phyloP scores from a whole-genome alignment of 1,140 invertebrate species.

The Akabosia matsudoensis region DNA sequence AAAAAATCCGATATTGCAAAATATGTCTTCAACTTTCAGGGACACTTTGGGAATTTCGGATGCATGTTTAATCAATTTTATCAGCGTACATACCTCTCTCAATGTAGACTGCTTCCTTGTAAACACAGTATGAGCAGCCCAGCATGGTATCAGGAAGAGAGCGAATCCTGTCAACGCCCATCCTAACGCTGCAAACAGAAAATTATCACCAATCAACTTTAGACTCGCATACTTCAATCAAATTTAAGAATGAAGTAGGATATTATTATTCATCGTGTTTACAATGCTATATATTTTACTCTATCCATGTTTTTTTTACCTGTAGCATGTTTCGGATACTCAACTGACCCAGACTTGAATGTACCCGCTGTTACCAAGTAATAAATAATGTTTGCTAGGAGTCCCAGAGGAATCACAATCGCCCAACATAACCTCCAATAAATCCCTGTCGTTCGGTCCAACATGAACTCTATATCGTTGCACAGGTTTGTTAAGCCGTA shows the following conservation, averaged over 20 bases:
- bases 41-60: not conserved
- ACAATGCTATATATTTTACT: not conserved
- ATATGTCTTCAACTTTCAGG: not conserved
- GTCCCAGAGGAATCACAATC: conserved; percentile 29
- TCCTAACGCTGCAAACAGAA: not conserved
- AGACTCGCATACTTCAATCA: not conserved
- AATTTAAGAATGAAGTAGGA: not conserved
- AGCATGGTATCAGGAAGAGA: not conserved
- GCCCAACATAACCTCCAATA: not conserved
- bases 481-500: conserved; percentile 70
- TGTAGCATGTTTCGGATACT: not conserved
- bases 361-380: conserved; percentile 5
- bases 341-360: not conserved
- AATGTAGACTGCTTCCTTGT: not conserved
- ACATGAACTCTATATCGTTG: conserved; percentile 73
- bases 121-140: not conserved
- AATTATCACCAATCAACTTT: not conserved
- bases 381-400: conserved; percentile 35
- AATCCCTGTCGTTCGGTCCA: conserved; percentile 47
- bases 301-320: not conserved
- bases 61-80: not conserved
- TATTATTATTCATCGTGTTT: no score
- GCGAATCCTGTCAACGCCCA: not conserved
- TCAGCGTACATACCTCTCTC: not conserved
- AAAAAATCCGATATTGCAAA: not conserved